phyloP scores from a whole-genome alignment of 2,888 invertebrate species.

The Eremobia ochroleuca region DNA sequence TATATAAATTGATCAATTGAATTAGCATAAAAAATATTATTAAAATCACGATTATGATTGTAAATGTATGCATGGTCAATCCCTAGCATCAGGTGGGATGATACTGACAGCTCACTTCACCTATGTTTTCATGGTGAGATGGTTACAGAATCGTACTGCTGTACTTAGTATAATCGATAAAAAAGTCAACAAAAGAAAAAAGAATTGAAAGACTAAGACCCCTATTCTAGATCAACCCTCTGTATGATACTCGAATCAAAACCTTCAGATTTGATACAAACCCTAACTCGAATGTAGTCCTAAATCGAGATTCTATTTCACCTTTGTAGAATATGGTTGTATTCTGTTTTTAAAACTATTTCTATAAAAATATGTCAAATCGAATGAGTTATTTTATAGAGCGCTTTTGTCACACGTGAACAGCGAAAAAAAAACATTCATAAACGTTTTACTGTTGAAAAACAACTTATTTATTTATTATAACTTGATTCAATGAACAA shows the following conservation, averaged over 20 bases:
- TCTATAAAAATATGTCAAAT: slow-evolving; percentile 2
- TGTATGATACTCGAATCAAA: not conserved
- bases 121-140: no score
- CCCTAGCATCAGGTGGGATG: no score
- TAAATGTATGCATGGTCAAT: no score
- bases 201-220: not conserved
- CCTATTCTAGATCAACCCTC: slow-evolving; percentile 4
- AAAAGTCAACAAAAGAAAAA: slow-evolving; percentile 11
- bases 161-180: slow-evolving; percentile 33
- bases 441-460: slow-evolving; percentile 2
- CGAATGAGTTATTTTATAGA: slow-evolving; percentile 7
- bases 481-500: not conserved
- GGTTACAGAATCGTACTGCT: no score
- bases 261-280: not conserved
- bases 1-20: no score
- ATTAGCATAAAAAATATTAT: no score
- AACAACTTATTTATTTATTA: no score
- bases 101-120: no score
- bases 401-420: not conserved
- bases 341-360: slow-evolving; percentile 44
- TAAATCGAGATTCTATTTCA: slow-evolving; percentile 12
- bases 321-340: slow-evolving; percentile 4
- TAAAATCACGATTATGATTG: no score
- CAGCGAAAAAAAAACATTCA: slow-evolving; percentile 2
- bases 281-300: not conserved